Evolutionary conservation across 2,797 vertebrate species (phyloP).

Genomic region (Liparis tanakae): DNA sequence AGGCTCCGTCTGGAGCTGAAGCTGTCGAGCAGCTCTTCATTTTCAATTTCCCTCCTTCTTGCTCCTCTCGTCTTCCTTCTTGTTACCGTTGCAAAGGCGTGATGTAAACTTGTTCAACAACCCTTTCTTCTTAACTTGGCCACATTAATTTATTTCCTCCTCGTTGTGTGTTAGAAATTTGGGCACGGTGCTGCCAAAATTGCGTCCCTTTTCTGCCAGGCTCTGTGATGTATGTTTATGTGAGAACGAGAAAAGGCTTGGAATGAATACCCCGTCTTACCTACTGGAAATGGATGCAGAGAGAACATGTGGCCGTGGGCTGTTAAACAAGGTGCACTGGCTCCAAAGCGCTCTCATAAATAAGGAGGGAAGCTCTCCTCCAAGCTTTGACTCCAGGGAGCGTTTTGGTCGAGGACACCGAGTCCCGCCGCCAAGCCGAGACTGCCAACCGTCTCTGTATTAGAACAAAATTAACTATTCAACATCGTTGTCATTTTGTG

Average conservation of each 20-base stretch:
- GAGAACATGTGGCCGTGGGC: conserved; percentile 60
- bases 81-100: conserved; percentile 42
- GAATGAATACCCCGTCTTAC: conserved; percentile 63
- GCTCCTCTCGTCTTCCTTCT: conserved; percentile 24
- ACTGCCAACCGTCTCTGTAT: conserved; percentile 6
- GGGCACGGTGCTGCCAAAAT: conserved; percentile 60
- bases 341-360: conserved; percentile 62
- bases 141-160: conserved; percentile 57
- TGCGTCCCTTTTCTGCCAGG: conserved; percentile 11
- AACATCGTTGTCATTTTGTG: neutral
- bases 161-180: conserved; percentile 47
- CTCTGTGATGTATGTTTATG: conserved; percentile 57
- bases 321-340: conserved; percentile 68
- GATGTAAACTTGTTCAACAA: conserved; percentile 49
- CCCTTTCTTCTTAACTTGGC: conserved; percentile 37
- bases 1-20: conserved; percentile 30
- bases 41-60: conserved; percentile 35
- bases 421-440: conserved; percentile 17
- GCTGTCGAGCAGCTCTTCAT: conserved; percentile 51
- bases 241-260: conserved; percentile 57
- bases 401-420: conserved; percentile 28
- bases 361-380: conserved; percentile 43
- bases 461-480: neutral
- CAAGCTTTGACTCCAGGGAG: conserved; percentile 32
- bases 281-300: conserved; percentile 59